Conservation (phyloP, 2,888 invertebrate species). For the Resseliella maxima region DNA sequence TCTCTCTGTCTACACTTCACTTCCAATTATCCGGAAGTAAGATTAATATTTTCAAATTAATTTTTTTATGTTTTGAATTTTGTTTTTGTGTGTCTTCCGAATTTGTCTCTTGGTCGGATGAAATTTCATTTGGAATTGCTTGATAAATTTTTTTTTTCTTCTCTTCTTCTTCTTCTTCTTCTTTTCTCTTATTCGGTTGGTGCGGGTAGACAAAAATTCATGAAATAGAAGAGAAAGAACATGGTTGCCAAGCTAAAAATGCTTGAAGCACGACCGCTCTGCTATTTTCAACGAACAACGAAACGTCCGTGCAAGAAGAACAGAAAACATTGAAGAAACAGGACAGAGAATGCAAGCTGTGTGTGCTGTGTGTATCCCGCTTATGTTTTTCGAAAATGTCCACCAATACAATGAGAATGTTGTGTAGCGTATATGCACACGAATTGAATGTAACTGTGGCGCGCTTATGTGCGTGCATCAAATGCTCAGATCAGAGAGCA, state of each 20-base stretch:
- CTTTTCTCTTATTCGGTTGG: background rate
- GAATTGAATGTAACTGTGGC: constrained; percentile 38
- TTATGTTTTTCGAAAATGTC: constrained; percentile 42
- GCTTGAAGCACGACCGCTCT: constrained; percentile 53
- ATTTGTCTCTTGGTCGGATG: background rate
- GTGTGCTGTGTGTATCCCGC: constrained; percentile 18
- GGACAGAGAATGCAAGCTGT: constrained; percentile 53
- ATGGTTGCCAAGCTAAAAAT: constrained; percentile 51
- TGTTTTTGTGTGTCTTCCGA: too few relatives aligned
- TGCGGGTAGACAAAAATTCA: constrained; percentile 7
- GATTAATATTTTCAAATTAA: background rate
- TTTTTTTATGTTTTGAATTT: too few relatives aligned
- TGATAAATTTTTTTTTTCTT: too few relatives aligned
- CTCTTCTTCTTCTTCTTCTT: background rate
- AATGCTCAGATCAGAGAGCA: constrained; percentile 46
- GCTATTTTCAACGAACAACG: constrained; percentile 26
- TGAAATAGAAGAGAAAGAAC: constrained; percentile 43
- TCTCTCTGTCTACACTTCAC: background rate
- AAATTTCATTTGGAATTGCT: background rate
- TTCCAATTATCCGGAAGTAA: background rate
- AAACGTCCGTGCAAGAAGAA: constrained; percentile 42
- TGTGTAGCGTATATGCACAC: background rate
- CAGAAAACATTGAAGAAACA: constrained; percentile 34
- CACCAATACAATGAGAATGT: background rate
- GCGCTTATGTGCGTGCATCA: constrained; percentile 50